phyloP scores from a whole-genome alignment of 2,888 invertebrate species.

The Drosophila atripex region DNA sequence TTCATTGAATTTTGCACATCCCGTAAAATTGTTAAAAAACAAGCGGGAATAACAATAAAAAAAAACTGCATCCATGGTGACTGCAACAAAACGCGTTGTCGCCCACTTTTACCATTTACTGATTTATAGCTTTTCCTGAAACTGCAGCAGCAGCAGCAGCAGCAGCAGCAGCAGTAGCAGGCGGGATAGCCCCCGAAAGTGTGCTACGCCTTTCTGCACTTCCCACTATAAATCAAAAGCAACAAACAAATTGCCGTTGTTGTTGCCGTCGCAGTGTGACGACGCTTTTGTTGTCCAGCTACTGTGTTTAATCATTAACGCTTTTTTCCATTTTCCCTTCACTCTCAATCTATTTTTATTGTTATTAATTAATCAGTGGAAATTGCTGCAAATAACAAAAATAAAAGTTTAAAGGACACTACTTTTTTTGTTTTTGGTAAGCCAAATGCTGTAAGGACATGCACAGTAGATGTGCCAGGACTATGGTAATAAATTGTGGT shows the following conservation, averaged over 20 bases:
- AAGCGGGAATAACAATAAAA: conserved; percentile 16
- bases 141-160: conserved; percentile 34
- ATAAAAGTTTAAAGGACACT: conserved; percentile 2
- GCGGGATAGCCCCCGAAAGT: conserved; percentile 55
- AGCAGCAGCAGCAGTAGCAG: no score
- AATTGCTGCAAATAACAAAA: conserved; percentile 53
- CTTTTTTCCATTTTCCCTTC: conserved; percentile 12
- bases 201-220: conserved; percentile 60
- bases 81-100: conserved; percentile 36
- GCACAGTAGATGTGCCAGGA: conserved; percentile 19
- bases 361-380: conserved; percentile 76
- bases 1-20: conserved; percentile 74
- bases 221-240: conserved; percentile 75
- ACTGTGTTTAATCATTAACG: conserved; percentile 72
- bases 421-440: conserved; percentile 14
- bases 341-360: conserved; percentile 60
- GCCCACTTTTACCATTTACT: conserved; percentile 67
- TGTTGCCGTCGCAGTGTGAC: conserved; percentile 38
- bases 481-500: conserved; percentile 20
- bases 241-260: conserved; percentile 58
- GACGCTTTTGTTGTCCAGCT: conserved; percentile 43
- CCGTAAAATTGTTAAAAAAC: conserved; percentile 75
- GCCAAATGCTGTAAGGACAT: conserved; percentile 33
- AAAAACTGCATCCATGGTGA: conserved; percentile 35
- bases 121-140: conserved; percentile 65